These are phyloP conservation scores for Rosalia funebris DNA, from an alignment of 2,888 invertebrate genomes.

Conservation along the genomic window DNA sequence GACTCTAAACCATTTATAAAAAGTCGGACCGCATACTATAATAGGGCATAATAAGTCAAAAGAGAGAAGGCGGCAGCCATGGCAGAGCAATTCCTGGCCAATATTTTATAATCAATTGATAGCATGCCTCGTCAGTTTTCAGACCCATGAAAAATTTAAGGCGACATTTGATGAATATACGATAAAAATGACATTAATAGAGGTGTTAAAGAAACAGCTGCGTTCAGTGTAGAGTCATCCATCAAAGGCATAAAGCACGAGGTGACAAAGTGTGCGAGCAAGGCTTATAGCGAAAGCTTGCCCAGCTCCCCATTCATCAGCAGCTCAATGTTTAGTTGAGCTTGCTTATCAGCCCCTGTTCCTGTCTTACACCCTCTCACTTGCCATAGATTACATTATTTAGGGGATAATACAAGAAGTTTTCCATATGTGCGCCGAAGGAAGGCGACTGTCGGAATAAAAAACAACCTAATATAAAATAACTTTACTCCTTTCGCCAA, in stretches of 20 bases:
- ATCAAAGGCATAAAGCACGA: slow-evolving; percentile 61
- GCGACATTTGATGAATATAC: slow-evolving; percentile 50
- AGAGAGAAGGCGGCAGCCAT: not conserved
- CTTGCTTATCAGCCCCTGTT: slow-evolving; percentile 51
- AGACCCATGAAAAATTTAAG: slow-evolving; percentile 39
- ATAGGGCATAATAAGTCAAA: slow-evolving; percentile 5
- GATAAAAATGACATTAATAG: slow-evolving; percentile 60
- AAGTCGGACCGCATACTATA: too few relatives aligned
- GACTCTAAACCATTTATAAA: too few relatives aligned
- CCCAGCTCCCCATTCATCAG: slow-evolving; percentile 60
- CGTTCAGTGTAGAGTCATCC: slow-evolving; percentile 58
- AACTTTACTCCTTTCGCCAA: too few relatives aligned
- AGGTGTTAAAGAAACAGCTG: slow-evolving; percentile 60
- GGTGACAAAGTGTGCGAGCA: slow-evolving; percentile 62
- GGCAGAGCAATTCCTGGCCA: slow-evolving; percentile 2
- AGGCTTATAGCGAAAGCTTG: slow-evolving; percentile 57
- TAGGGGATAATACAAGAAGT: slow-evolving; percentile 45
- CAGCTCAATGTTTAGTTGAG: slow-evolving; percentile 57
- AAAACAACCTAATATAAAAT: too few relatives aligned
- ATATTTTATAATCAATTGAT: slow-evolving; percentile 40
- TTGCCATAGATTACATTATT: slow-evolving; percentile 55
- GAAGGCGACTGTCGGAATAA: too few relatives aligned
- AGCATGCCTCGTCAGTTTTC: slow-evolving; percentile 29
- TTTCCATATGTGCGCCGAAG: slow-evolving; percentile 34
- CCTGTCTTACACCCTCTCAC: slow-evolving; percentile 47